Percentiles rank a stretch among this genome's conserved stretches.
These are phyloP conservation scores for Regulus satrapa DNA, from an alignment of 2,113 vertebrate genomes.

Conservation along the genomic window DNA sequence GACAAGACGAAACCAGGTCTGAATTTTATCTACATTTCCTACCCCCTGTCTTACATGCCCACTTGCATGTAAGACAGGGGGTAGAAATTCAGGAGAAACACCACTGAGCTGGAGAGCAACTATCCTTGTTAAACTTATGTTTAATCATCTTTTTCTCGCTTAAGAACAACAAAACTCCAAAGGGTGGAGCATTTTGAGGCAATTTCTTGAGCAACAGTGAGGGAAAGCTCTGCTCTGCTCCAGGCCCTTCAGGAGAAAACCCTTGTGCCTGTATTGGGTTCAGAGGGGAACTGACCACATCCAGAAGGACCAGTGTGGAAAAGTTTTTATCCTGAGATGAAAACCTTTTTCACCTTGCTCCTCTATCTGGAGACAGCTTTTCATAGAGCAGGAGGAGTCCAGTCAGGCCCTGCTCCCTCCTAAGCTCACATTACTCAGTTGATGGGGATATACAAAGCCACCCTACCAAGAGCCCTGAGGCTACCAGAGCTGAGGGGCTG, in stretches of 20 bases:
- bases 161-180: not conserved
- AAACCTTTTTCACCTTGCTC: not conserved
- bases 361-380: not conserved
- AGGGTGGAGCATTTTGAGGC: not conserved
- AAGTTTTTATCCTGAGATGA: not conserved
- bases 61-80: no score
- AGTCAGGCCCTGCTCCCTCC: not conserved
- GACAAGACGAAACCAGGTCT: not conserved
- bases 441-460: not conserved
- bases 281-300: not conserved
- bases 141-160: not conserved
- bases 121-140: not conserved
- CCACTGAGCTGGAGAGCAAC: not conserved
- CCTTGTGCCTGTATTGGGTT: not conserved
- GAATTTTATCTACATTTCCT: not conserved
- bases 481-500: not conserved
- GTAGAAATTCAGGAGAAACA: not conserved
- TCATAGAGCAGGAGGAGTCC: not conserved
- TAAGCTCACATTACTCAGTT: not conserved
- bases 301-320: not conserved
- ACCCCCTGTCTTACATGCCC: not conserved
- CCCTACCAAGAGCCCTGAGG: not conserved
- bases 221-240: not conserved
- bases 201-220: not conserved
- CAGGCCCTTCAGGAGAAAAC: not conserved